Percentiles rank a stretch among this genome's conserved stretches.
These are phyloP conservation scores for Verasper variegatus DNA, from an alignment of 2,113 vertebrate species.

Conservation along the genomic window DNA sequence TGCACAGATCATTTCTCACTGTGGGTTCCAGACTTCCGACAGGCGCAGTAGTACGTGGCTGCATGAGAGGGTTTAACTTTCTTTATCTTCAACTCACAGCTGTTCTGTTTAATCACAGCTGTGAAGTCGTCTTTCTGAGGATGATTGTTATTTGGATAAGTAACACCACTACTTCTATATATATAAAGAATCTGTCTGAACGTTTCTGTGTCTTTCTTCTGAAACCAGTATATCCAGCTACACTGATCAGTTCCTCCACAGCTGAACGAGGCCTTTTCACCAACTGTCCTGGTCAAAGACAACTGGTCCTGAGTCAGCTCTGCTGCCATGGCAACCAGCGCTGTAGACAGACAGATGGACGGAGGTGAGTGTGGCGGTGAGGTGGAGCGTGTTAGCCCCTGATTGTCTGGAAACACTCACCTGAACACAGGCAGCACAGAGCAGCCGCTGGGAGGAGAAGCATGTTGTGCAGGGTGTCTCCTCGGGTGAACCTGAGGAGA, in stretches of 20 bases:
- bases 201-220: constrained; percentile 35
- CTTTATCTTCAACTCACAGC: not conserved
- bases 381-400: constrained; percentile 3
- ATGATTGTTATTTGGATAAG: no score
- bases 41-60: constrained; percentile 39
- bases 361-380: constrained; percentile 13
- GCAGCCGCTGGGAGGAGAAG: constrained; percentile 44
- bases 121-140: constrained; percentile 37
- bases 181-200: not conserved
- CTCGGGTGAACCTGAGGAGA: constrained; percentile 1
- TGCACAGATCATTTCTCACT: constrained; percentile 26
- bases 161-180: accelerated
- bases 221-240: not conserved
- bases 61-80: not conserved
- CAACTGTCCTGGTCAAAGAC: not conserved
- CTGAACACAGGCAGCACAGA: constrained; percentile 47
- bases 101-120: not conserved
- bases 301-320: constrained; percentile 14
- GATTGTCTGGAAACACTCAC: constrained; percentile 37
- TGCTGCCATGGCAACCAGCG: constrained; percentile 20
- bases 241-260: not conserved
- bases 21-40: not conserved
- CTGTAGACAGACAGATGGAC: constrained; percentile 25
- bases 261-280: not conserved
- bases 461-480: constrained; percentile 21